phyloP scores from a whole-genome alignment of 2,113 vertebrate species.

The Parotia lawesii region DNA sequence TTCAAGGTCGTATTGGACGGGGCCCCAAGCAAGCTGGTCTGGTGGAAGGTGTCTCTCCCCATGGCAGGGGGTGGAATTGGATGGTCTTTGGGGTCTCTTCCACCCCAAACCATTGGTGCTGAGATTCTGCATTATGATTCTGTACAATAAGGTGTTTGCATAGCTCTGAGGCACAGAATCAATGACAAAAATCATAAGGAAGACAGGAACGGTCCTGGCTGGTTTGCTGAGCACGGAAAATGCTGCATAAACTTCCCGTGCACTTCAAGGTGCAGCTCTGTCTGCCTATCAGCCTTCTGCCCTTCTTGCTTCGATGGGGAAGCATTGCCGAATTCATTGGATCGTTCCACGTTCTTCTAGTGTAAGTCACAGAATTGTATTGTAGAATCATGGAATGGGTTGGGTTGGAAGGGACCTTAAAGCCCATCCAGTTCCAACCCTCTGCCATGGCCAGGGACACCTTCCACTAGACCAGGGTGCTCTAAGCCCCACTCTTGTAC shows the following conservation, averaged over 20 bases:
- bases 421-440: not conserved
- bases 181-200: not conserved
- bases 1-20: not conserved
- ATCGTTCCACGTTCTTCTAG: not conserved
- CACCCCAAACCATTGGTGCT: not conserved
- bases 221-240: not conserved
- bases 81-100: not conserved
- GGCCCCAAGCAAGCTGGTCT: not conserved
- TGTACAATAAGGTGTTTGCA: not conserved
- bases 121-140: not conserved
- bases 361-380: accelerated
- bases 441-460: not conserved
- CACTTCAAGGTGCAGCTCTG: not conserved
- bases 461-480: not conserved
- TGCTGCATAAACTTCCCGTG: not conserved
- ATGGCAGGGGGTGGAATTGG: not conserved
- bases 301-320: not conserved
- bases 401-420: not conserved
- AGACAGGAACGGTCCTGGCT: not conserved
- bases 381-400: not conserved
- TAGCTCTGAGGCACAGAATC: not conserved
- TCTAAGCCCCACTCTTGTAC: not conserved
- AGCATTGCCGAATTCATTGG: not conserved
- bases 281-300: no score
- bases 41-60: not conserved